Base-by-base conservation (phyloP, 2,888 invertebrate genomes). In the Drosophila mimetica region DNA sequence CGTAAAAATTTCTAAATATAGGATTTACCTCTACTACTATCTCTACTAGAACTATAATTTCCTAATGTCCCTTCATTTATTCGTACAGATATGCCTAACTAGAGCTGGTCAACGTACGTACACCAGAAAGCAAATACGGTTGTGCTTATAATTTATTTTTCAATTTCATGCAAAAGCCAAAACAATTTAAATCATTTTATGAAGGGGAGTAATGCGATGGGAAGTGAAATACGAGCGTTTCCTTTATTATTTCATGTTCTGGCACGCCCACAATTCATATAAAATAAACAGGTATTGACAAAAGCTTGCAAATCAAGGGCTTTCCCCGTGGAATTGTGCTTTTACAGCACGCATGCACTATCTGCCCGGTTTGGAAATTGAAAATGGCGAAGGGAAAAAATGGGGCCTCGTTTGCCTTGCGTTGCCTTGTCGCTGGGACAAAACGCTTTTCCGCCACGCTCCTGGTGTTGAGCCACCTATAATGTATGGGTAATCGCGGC, bases 211-310 rank as follows among this genome's bases (percentile, higher is more conserved):
- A 61, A 44, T 30, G 61, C 61, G 61, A 60, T 60, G 60, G 61
- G 60, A 60, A 60, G 61, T 60, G 63, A 60, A 60, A 60, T 60
- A 60, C 60, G 60, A 60, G 60, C 60, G 36, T 60, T 60, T 60
- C 60, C 60, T 60, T 60, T 60, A 60, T 60, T 60, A 61, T 60
- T 60, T 60, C 60, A 60, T 61, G 61, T 60, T 61, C 28, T 37
- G 60, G 61, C 61, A 61, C 60, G 60, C 60, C 60, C 60, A 61
- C 60, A 60, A 60, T 60, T 60, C 60, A 60, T 60, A 61, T 60
- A 60, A 34, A 60, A 60, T 60, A 60, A 60, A 60, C 60, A 60
- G 60, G 60, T 60, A 60, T 60, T 60, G 60, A 60, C 60, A 60
- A 60, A 60, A 60, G 60, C 60, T 60, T 60, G 60, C 61, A 60